phyloP scores from a whole-genome alignment of 1,140 invertebrate genomes.

The Drosophila novamexicana region DNA sequence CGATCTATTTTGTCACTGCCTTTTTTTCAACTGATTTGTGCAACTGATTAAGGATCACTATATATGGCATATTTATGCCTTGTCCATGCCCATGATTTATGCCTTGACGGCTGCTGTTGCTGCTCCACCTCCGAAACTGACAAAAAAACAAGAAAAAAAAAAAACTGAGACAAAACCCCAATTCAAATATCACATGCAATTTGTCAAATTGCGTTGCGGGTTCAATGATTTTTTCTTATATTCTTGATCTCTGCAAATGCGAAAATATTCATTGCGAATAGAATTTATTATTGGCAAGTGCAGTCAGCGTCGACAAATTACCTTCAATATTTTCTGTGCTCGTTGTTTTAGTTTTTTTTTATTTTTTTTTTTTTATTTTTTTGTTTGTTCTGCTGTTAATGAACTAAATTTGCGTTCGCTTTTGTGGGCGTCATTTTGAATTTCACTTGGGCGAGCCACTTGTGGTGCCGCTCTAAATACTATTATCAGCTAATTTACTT shows the following conservation, averaged over 20 bases:
- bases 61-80: slow-evolving; percentile 43
- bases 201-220: slow-evolving; percentile 58
- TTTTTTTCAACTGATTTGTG: slow-evolving; percentile 32
- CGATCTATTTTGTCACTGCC: slow-evolving; percentile 20
- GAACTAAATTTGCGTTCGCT: slow-evolving; percentile 40
- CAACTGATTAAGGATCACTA: slow-evolving; percentile 37
- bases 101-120: slow-evolving; percentile 54
- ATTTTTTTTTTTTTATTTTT: slow-evolving; percentile 20
- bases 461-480: not conserved
- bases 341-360: slow-evolving; percentile 12
- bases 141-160: slow-evolving; percentile 3
- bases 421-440: slow-evolving; percentile 12
- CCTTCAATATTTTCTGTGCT: slow-evolving; percentile 49
- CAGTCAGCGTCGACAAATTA: slow-evolving; percentile 33
- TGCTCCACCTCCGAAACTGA: slow-evolving; percentile 36
- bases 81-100: slow-evolving; percentile 60
- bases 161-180: slow-evolving; percentile 19
- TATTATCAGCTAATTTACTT: slow-evolving; percentile 64
- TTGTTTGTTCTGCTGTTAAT: slow-evolving; percentile 32
- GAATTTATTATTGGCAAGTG: slow-evolving; percentile 68
- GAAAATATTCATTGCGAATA: slow-evolving; percentile 16
- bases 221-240: slow-evolving; percentile 35
- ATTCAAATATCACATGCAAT: slow-evolving; percentile 71
- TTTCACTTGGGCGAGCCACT: slow-evolving; percentile 31
- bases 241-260: slow-evolving; percentile 23